These are phyloP conservation scores for Tipula lateralis DNA, from an alignment of 2,888 invertebrate genomes.

Conservation along the genomic window DNA sequence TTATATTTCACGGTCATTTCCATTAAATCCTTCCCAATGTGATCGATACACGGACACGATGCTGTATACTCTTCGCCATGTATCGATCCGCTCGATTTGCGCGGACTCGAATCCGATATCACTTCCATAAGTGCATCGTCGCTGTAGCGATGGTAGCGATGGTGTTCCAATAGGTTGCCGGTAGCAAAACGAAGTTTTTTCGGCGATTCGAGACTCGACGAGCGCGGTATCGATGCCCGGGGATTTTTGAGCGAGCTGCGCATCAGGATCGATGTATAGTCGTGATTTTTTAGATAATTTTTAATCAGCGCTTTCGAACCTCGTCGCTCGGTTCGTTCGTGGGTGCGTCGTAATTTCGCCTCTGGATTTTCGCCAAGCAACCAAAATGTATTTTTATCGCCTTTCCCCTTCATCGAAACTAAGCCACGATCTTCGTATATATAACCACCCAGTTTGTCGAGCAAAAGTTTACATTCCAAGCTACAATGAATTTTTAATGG, in stretches of 20 bases:
- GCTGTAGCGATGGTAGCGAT: constrained; percentile 47
- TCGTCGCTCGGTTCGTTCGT: constrained; percentile 52
- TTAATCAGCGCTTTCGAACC: constrained; percentile 48
- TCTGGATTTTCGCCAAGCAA: constrained; percentile 67
- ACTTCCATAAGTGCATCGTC: constrained; percentile 48
- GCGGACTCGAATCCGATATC: constrained; percentile 42
- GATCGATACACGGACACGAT: constrained; percentile 45
- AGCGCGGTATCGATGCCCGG: constrained; percentile 56
- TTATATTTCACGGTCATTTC: constrained; percentile 15
- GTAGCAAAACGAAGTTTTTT: constrained; percentile 76
- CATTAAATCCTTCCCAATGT: constrained; percentile 34
- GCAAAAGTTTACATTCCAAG: constrained; percentile 61
- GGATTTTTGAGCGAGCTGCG: constrained; percentile 67
- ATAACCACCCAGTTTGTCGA: constrained; percentile 72
- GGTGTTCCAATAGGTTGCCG: constrained; percentile 56
- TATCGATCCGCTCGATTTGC: constrained; percentile 46
- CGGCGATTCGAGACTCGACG: constrained; percentile 77
- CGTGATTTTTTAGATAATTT: constrained; percentile 36
- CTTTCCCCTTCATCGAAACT: constrained; percentile 78
- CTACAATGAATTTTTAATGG: constrained; percentile 82
- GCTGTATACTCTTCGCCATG: constrained; percentile 43
- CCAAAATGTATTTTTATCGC: constrained; percentile 79
- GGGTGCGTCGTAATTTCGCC: constrained; percentile 54
- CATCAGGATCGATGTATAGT: constrained; percentile 46
- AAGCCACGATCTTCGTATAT: constrained; percentile 65